Evolutionary conservation across 2,797 vertebrate species (phyloP).

Genomic region (Nyctalus aviator): DNA sequence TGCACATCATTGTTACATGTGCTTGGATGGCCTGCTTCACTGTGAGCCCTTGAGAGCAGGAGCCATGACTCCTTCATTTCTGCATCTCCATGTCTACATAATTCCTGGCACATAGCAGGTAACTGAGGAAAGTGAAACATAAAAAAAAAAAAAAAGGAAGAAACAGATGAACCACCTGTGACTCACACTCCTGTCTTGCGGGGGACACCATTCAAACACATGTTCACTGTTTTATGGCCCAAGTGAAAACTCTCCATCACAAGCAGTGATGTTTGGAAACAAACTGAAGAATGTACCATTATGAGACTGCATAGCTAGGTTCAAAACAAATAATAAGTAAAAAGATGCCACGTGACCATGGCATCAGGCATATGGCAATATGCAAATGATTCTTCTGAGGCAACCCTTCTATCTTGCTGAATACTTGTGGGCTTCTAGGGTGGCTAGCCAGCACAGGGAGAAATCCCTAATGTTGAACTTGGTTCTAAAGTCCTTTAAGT

Average conservation of each 20-base stretch:
- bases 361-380: neutral
- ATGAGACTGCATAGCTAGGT: neutral
- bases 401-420: neutral
- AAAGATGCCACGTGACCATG: neutral
- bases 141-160: neutral
- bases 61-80: neutral
- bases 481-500: neutral
- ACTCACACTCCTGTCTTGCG: neutral
- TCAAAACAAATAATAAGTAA: conserved; percentile 5
- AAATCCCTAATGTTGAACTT: neutral
- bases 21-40: neutral
- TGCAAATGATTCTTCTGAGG: neutral
- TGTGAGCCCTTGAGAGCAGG: neutral
- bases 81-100: neutral
- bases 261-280: neutral
- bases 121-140: neutral
- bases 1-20: accelerated
- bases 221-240: neutral
- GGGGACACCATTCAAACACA: neutral
- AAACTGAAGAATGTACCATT: neutral
- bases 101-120: neutral
- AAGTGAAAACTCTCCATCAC: neutral
- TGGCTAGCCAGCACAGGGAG: neutral
- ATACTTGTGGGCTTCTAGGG: neutral
- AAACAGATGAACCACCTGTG: neutral